These are phyloP conservation scores for Serrognathus titanus DNA, from an alignment of 2,888 invertebrate genomes.

Conservation along the genomic window DNA sequence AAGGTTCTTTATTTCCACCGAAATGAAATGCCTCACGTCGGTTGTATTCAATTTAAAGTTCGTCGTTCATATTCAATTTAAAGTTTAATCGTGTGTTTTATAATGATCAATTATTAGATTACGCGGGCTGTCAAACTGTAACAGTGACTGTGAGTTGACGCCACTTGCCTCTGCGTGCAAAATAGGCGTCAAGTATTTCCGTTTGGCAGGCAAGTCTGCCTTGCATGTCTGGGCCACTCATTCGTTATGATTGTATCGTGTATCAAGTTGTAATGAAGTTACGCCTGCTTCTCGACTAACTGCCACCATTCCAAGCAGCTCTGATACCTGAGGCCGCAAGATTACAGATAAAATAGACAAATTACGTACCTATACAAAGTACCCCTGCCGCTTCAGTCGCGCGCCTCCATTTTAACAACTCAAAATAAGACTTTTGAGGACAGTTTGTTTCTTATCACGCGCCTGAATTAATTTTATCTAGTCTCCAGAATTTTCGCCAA, in stretches of 20 bases:
- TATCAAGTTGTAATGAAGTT: slow-evolving; percentile 35
- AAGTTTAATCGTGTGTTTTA: too few relatives aligned
- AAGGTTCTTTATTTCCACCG: too few relatives aligned
- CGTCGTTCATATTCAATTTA: too few relatives aligned
- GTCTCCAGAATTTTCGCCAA: too few relatives aligned
- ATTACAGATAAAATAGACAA: slow-evolving; percentile 32
- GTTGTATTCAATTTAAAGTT: too few relatives aligned
- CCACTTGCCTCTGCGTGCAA: slow-evolving; percentile 7
- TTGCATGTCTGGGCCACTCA: slow-evolving; percentile 30
- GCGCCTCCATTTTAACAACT: background rate
- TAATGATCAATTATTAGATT: background rate
- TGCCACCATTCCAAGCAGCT: slow-evolving; percentile 18
- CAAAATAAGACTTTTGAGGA: background rate
- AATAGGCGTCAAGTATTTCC: slow-evolving; percentile 19
- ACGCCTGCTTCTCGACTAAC: slow-evolving; percentile 24
- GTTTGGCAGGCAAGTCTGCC: slow-evolving; percentile 19
- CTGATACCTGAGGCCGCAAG: slow-evolving; percentile 27
- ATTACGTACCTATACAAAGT: slow-evolving; percentile 21
- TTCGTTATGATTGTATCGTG: slow-evolving; percentile 35
- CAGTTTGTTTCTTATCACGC: too few relatives aligned
- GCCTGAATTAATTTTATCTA: too few relatives aligned
- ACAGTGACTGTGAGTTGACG: background rate
- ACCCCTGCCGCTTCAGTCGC: background rate
- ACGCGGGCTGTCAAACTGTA: background rate
- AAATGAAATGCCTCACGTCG: too few relatives aligned